These are phyloP conservation scores for Catonia carolina DNA, from an alignment of 2,888 invertebrate species.

Conservation along the genomic window DNA sequence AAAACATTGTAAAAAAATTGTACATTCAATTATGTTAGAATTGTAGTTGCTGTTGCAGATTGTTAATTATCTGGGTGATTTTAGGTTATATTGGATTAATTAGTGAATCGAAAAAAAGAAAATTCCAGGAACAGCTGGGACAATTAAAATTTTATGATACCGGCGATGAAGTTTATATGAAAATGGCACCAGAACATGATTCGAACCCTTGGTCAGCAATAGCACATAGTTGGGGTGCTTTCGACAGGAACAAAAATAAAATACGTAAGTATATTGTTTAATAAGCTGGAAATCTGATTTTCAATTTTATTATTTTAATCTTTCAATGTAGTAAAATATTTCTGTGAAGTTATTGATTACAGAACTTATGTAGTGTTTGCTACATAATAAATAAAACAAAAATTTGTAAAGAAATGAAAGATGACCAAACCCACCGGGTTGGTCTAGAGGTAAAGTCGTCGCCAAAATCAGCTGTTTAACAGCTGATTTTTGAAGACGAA, in stretches of 20 bases:
- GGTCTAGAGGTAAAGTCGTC: too few relatives aligned
- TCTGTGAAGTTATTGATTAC: too few relatives aligned
- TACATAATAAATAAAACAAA: too few relatives aligned
- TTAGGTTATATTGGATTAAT: slow-evolving; percentile 45
- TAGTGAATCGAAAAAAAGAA: slow-evolving; percentile 45
- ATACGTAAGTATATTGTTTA: not conserved
- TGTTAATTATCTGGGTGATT: slow-evolving; percentile 15
- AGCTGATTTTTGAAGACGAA: too few relatives aligned
- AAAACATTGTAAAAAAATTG: not conserved
- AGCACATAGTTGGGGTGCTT: slow-evolving; percentile 55
- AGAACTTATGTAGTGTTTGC: too few relatives aligned
- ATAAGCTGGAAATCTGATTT: too few relatives aligned
- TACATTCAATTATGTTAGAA: not conserved
- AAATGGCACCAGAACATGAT: slow-evolving; percentile 30
- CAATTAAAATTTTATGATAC: slow-evolving; percentile 35
- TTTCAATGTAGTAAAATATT: too few relatives aligned
- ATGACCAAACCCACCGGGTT: too few relatives aligned
- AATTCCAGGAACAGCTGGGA: slow-evolving; percentile 39
- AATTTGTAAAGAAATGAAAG: too few relatives aligned
- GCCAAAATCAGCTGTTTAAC: too few relatives aligned
- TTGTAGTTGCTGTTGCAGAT: not conserved
- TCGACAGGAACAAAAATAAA: slow-evolving; percentile 31
- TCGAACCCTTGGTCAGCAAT: slow-evolving; percentile 66
- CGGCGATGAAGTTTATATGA: slow-evolving; percentile 34
- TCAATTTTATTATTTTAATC: too few relatives aligned